Conservation (phyloP, 1,140 invertebrate genomes). For the Thereuonema tuberculata region DNA sequence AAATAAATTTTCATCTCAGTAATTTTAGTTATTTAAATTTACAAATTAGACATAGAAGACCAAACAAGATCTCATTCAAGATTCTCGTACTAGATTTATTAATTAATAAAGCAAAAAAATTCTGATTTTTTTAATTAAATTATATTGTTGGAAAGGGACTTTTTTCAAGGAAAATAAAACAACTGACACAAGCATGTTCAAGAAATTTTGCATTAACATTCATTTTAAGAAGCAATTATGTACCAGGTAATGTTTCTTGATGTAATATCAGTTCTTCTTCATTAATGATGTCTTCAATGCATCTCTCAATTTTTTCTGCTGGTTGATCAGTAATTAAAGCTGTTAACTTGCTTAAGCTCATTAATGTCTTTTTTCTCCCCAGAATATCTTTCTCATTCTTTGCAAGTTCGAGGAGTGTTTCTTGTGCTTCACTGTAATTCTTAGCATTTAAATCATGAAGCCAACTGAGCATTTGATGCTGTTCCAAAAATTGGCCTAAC, state of each 20-base stretch:
- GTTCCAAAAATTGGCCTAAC: conserved; percentile 44
- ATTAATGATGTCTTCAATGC: conserved; percentile 38
- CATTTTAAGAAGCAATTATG: too few species aligned
- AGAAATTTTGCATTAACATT: too few species aligned
- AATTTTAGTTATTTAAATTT: too few species aligned
- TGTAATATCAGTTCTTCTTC: conserved; percentile 49
- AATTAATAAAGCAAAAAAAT: too few species aligned
- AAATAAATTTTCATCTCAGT: too few species aligned
- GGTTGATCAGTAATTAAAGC: conserved; percentile 24
- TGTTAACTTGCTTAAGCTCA: conserved; percentile 35
- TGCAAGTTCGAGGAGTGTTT: conserved; percentile 49
- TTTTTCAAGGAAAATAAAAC: too few species aligned
- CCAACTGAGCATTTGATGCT: conserved; percentile 62
- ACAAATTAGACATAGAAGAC: too few species aligned
- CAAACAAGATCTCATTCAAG: too few species aligned
- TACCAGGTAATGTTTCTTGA: conserved; percentile 52
- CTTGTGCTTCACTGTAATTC: conserved; percentile 45
- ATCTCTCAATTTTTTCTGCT: conserved; percentile 17
- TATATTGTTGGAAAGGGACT: too few species aligned
- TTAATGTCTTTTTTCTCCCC: conserved; percentile 49
- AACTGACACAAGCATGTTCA: too few species aligned
- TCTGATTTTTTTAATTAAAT: too few species aligned
- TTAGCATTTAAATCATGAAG: conserved; percentile 53
- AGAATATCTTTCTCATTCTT: conserved; percentile 49
- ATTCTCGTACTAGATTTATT: too few species aligned